Evolutionary conservation across 1,140 invertebrate species (phyloP).

Genomic region (Solenopsis invicta): DNA sequence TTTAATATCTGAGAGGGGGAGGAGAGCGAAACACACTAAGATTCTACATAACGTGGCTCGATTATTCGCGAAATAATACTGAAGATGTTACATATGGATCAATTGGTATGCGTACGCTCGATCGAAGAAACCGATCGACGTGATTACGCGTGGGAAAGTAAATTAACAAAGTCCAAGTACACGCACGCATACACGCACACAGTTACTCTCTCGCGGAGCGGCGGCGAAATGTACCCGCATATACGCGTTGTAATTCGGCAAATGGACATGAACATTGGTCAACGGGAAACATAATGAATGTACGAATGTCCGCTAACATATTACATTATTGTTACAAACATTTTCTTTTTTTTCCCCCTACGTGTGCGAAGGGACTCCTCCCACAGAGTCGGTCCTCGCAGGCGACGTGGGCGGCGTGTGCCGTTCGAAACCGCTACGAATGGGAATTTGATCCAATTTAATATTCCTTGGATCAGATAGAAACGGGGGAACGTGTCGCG

Average conservation of each 20-base stretch:
- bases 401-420: not conserved
- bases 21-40: slow-evolving; percentile 57
- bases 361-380: slow-evolving; percentile 68
- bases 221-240: not conserved
- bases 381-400: not conserved
- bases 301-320: slow-evolving; percentile 78
- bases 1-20: not conserved
- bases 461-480: slow-evolving; percentile 8
- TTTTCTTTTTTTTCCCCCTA: slow-evolving; percentile 59
- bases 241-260: not conserved
- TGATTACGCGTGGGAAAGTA: slow-evolving; percentile 58
- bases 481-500: slow-evolving; percentile 31
- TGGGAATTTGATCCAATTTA: slow-evolving; percentile 66
- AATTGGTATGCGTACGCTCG: slow-evolving; percentile 36
- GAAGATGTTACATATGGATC: slow-evolving; percentile 77
- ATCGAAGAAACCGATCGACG: slow-evolving; percentile 46
- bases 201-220: not conserved
- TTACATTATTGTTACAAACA: slow-evolving; percentile 80
- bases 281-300: slow-evolving; percentile 72
- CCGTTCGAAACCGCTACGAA: slow-evolving; percentile 3
- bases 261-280: slow-evolving; percentile 57
- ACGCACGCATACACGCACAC: not conserved
- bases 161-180: slow-evolving; percentile 68
- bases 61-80: slow-evolving; percentile 79
- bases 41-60: slow-evolving; percentile 69